phyloP scores from a whole-genome alignment of 2,113 vertebrate genomes.

The Dromiciops gliroides region DNA sequence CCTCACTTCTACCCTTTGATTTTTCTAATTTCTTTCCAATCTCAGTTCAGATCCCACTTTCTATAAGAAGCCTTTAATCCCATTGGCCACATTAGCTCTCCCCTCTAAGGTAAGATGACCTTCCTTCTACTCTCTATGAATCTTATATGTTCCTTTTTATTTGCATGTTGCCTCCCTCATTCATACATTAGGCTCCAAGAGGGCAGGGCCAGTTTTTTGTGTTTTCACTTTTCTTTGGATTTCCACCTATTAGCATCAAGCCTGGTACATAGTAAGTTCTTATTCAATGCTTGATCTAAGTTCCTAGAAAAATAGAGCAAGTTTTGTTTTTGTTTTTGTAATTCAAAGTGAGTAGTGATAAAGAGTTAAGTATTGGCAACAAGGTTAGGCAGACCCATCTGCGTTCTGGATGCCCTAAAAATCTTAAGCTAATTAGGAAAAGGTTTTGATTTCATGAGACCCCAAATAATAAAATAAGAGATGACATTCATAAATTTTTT shows the following conservation, averaged over 20 bases:
- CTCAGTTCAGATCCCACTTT: background rate
- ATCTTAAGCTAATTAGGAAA: slow-evolving; percentile 12
- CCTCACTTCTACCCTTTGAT: background rate
- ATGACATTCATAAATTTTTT: background rate
- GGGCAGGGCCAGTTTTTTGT: background rate
- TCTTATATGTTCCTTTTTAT: background rate
- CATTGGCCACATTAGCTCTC: background rate
- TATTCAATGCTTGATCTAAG: background rate
- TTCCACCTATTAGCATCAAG: background rate
- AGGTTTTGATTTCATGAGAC: slow-evolving; percentile 20
- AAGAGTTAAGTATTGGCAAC: background rate
- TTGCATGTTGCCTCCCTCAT: background rate
- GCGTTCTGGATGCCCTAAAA: background rate
- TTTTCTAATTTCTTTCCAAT: background rate
- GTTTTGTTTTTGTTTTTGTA: background rate
- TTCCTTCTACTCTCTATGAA: background rate
- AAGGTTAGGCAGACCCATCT: background rate
- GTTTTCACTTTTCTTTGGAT: background rate
- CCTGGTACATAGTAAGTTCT: background rate
- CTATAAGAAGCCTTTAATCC: background rate
- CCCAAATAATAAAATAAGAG: background rate
- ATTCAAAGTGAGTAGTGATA: background rate
- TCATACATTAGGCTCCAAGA: background rate
- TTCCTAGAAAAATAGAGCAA: background rate
- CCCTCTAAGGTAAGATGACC: background rate